Evolutionary conservation across 1,140 invertebrate species (phyloP), one percentile per base, ranked within the genome.

Genomic region (Uloborus diversus): DNA sequence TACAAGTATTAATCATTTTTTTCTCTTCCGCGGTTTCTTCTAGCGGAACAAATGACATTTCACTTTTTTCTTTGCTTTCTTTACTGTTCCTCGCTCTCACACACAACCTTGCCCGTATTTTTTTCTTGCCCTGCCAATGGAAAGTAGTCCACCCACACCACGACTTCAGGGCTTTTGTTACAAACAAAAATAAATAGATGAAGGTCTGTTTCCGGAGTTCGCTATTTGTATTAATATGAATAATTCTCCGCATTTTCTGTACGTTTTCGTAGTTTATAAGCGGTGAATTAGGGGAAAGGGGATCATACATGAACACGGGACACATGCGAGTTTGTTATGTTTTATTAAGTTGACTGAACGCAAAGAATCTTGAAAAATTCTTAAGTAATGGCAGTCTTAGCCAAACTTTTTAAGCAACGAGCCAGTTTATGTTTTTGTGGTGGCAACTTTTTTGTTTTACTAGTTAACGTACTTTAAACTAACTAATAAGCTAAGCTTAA

Each of bases 1-100:
- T 79, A 79, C 76, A 79, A 79, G 64, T 68, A 79, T 79, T 79
- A 79, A 79, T 79, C 64, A 79, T 79, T 79, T 79, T 56, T 59
- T 68, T 56, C 51, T 47, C 76, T 78, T 65, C 64, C 64, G 76
- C 37, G 56, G 76, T 79, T 79, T 61, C 76, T 79, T 79, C 65
- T 79, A 69, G 76, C 76, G 64, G 76, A 79, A 79, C 76, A 79
- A 79, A 79, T 79, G 76, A 79, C 64, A 79, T 68, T 79, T 68
- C 32, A 61, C 14, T 68, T 68, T 61, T 79, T 65, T 53, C 61
- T 64, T 76, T 56, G 61, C 33, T 78, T 73, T 75, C 59, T 64
- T 78, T 65, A 65, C 42, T 33, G 35, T 62, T 23, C 64, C 56
- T 35, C 49, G 33, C 66, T 78, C 73, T 78, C 57, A 56, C 25